Base-by-base conservation (phyloP, 2,797 vertebrate genomes). In the Champsocephalus gunnari region DNA sequence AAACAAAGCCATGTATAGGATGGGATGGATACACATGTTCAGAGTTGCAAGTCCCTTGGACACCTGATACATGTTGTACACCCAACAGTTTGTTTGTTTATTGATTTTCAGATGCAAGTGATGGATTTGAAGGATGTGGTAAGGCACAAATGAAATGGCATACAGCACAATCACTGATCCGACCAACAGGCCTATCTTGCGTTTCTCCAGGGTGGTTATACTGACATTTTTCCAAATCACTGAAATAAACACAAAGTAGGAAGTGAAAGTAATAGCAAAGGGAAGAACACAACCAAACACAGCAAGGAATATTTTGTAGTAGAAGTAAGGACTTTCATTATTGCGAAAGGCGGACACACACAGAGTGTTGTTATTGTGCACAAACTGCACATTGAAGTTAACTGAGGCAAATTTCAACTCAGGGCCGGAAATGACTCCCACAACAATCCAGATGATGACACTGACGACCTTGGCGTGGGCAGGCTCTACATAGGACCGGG, bases 1-100 rank as follows among this genome's bases (percentile, higher is more conserved):
- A 21, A 93, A 93, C 64, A 95, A 81, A 0, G 96, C 88, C 76
- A 96, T 92, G 58, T 96, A 98, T 17, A 98, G 90, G 68, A 98
- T 61, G 0, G 96, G 97, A 64, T 98, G 96, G 28, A 96, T 71
- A 44, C 97, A 98, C 91, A 96, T 95, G 85, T 96, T 96, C 44
- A 97, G 66, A 2, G 93, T 89, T 6, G 96, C 92, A 21, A 97
- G 71, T 3, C 86, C 93, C 6, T 95, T 95, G 7, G 86, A 92
- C 14, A 94, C 73, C 72, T 97, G 96, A 59, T 96, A 94, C 21
- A 81, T 69, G 0, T 77, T 0, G 14, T 92, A 83, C 43, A 92
- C 57, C 71, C 0, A 34, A 56, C 84, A 92, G 5, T 0, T 0
- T 0, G 0, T 0, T 0, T 3, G 0, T 0, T 19, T 0, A 1